Evolutionary conservation across 2,113 vertebrate genomes (phyloP).

Genomic region (Oreotrochilus melanogaster): DNA sequence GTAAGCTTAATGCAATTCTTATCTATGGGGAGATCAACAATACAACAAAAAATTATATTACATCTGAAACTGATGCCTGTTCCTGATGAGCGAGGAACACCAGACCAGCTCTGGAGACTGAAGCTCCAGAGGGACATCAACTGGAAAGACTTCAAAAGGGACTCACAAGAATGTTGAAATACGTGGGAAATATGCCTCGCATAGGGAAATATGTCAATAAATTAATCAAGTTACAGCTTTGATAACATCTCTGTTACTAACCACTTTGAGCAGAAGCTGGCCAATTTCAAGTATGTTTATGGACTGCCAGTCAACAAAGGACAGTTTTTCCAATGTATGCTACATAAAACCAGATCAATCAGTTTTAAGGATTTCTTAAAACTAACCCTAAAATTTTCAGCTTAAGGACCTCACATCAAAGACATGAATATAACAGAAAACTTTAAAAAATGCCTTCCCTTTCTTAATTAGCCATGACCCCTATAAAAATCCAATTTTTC

Average conservation of each 20-base stretch:
- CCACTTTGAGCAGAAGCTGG: background rate
- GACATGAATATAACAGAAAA: background rate
- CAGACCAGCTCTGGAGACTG: background rate
- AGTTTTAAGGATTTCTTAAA: background rate
- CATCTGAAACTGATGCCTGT: background rate
- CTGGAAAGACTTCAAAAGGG: background rate
- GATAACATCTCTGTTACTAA: background rate
- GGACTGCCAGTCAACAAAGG: background rate
- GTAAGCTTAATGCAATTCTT: background rate
- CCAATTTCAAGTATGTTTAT: background rate
- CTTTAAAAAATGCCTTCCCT: background rate
- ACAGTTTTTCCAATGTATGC: background rate
- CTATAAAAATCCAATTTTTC: background rate
- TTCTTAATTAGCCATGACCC: background rate
- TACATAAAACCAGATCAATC: background rate
- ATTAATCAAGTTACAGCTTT: background rate
- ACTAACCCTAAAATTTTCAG: background rate
- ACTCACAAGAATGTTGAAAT: background rate
- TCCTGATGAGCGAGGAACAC: background rate
- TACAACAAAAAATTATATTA: background rate
- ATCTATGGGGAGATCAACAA: background rate
- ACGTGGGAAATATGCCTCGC: background rate
- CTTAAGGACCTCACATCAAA: fast-evolving
- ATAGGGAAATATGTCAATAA: background rate
- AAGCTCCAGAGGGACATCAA: background rate